A percentile compares a stretch with the other conserved stretches of the same genome.
phyloP scores from a whole-genome alignment of 2,113 vertebrate genomes.

The Ahaetulla prasina region DNA sequence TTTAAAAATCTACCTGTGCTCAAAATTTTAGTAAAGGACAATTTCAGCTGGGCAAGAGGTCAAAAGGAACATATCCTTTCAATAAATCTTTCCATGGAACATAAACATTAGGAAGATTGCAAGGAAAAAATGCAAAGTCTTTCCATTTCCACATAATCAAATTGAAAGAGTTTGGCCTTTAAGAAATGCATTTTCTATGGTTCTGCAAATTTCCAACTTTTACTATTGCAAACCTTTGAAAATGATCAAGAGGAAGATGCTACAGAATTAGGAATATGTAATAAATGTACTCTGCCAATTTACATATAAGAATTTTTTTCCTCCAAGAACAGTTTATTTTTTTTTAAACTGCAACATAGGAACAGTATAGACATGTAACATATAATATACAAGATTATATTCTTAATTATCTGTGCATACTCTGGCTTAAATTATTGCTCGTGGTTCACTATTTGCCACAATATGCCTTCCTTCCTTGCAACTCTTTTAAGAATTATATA shows the following conservation, averaged over 20 bases:
- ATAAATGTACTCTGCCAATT: background rate
- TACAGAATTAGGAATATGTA: background rate
- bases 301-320: background rate
- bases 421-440: background rate
- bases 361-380: background rate
- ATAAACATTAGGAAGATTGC: background rate
- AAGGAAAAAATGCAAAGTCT: background rate
- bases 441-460: background rate
- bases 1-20: background rate
- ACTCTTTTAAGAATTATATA: background rate
- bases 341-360: background rate
- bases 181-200: too few relatives aligned
- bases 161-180: background rate
- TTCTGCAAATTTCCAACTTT: background rate
- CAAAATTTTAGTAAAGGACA: background rate
- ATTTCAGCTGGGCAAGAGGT: background rate
- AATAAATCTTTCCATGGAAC: background rate
- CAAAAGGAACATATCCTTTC: background rate
- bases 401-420: background rate
- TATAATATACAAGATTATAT: background rate
- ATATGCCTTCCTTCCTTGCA: background rate
- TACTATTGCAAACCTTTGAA: background rate
- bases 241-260: background rate
- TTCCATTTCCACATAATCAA: background rate
- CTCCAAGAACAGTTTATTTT: background rate